Evolutionary conservation across 1,140 invertebrate genomes (phyloP).

Genomic region (Drosophila orosa): DNA sequence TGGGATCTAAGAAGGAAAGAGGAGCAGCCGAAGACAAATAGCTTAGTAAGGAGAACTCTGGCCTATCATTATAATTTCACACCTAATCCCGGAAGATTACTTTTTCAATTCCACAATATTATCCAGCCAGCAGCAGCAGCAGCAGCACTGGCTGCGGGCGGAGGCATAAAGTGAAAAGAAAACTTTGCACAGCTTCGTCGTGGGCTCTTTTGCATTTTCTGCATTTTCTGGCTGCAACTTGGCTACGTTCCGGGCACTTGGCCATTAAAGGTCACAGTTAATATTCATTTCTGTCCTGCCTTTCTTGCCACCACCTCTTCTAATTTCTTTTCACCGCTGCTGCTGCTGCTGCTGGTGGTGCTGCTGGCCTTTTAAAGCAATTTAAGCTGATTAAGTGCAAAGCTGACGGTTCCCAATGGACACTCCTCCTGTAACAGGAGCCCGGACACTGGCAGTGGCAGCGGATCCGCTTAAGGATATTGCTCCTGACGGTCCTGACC

Average conservation of each 20-base stretch:
- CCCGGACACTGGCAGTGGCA: slow-evolving; percentile 3
- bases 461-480: slow-evolving; percentile 49
- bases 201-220: slow-evolving; percentile 30
- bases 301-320: slow-evolving; percentile 42
- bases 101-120: slow-evolving; percentile 70
- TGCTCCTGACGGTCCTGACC: slow-evolving; percentile 40
- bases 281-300: slow-evolving; percentile 76
- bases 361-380: slow-evolving; percentile 58
- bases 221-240: slow-evolving; percentile 50
- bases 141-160: slow-evolving; percentile 20
- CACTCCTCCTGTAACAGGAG: slow-evolving; percentile 27
- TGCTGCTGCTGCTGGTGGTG: slow-evolving; percentile 1
- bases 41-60: slow-evolving; percentile 24
- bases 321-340: slow-evolving; percentile 58
- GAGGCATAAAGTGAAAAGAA: slow-evolving; percentile 40
- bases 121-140: too few species aligned
- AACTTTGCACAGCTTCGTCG: slow-evolving; percentile 30
- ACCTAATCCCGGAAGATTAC: slow-evolving; percentile 73
- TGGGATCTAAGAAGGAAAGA: slow-evolving; percentile 65
- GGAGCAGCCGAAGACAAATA: slow-evolving; percentile 37
- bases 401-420: slow-evolving; percentile 46
- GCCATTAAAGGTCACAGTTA: slow-evolving; percentile 81
- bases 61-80: slow-evolving; percentile 62
- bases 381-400: slow-evolving; percentile 74
- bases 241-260: slow-evolving; percentile 42